Evolutionary conservation across 2,113 vertebrate genomes (phyloP).

Genomic region (Channa maculata): DNA sequence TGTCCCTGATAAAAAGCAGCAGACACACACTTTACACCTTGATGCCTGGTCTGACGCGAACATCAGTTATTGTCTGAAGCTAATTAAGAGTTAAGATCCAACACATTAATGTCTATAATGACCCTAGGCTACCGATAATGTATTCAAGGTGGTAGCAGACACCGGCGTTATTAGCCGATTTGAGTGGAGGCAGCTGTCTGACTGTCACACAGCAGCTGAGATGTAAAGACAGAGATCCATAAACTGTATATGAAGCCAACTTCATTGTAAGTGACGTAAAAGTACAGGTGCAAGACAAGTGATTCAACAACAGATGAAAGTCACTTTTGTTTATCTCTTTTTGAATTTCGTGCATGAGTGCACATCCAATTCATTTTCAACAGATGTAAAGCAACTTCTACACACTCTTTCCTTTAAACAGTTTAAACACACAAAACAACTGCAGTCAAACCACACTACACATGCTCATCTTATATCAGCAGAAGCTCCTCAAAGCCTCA

Average conservation of each 20-base stretch:
- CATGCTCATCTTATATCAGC: too few species aligned
- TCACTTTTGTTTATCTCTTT: too few species aligned
- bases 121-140: neutral
- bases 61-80: neutral
- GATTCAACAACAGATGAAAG: too few species aligned
- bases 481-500: neutral
- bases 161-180: neutral
- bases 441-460: neutral
- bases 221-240: constrained; percentile 21
- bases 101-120: neutral
- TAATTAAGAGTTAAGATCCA: neutral
- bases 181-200: constrained; percentile 39
- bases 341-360: too few species aligned
- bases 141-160: neutral
- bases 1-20: constrained; percentile 17
- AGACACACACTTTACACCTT: neutral
- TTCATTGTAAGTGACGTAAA: neutral
- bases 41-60: neutral
- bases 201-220: neutral
- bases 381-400: too few species aligned
- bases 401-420: too few species aligned
- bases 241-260: neutral
- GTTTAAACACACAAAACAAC: too few species aligned
- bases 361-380: too few species aligned
- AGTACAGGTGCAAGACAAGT: fast-evolving